Evolutionary conservation across 2,797 vertebrate genomes (phyloP), one percentile per base, ranked within the genome.

Genomic region (Lateolabrax maculatus): DNA sequence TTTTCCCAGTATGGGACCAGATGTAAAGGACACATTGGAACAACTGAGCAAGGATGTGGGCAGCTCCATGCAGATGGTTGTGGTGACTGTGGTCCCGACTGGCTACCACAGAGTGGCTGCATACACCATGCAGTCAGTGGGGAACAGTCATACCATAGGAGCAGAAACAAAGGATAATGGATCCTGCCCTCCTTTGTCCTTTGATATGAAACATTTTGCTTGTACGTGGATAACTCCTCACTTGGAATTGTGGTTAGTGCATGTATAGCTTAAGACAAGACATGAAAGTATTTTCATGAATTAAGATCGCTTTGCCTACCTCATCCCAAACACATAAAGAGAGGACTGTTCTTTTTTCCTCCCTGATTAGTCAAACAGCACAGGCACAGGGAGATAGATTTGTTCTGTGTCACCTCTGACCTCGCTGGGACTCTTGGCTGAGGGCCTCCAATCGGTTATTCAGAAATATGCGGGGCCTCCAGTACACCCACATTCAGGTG

Each of bases 41-140:
- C 13, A 72, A 61, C 37, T 31, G 36, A 75, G 27, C 19, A 36
- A 82, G 84, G 84, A 91, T 88, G 92, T 92, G 86, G 84, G 68
- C 49, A 78, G 46, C 37, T 51, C 4, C 25, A 58, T 76, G 76
- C 82, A 80, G 74, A 84, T 79, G 81, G 58, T 77, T 81, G 78
- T 61, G 82, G 81, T 82, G 66, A 58, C 62, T 84, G 77, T 52
- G 75, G 77, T 80, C 51, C 66, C 36, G 10, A 49, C 31, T 52
- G 65, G 44, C 55, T 55, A 41, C 87, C 75, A 61, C 77, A 81
- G 58, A 79, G 27, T 63, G 56, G 61, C 75, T 79, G 61, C 52
- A 46, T 57, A 21, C 41, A 72, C n/a, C 61, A 58, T 64, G 46
- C 52, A 71, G 55, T 77, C 57, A 70, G 55, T 16, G 25, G 23